Conservation (phyloP, 37 sponge, comb jelly and placozoan species). For the Ephydatia muelleri region DNA sequence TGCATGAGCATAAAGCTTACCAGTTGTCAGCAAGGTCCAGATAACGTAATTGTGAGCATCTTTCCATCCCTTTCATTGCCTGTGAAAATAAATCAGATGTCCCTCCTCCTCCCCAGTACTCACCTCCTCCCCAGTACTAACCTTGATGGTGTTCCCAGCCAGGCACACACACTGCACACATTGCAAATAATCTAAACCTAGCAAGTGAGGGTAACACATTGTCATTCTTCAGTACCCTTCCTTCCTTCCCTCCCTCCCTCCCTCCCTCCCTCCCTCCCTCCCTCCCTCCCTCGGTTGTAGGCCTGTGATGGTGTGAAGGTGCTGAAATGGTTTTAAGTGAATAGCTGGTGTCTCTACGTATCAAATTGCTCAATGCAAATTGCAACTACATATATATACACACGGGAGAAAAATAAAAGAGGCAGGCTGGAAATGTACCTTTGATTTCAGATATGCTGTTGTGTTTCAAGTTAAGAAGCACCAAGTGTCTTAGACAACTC, state of each 20-base stretch:
- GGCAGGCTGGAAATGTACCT: too few species aligned
- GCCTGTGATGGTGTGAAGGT: too few species aligned
- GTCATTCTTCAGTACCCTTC: too few species aligned
- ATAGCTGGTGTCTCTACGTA: neutral
- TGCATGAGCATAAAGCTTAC: conserved; percentile 12
- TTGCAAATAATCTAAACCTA: conserved; percentile 36
- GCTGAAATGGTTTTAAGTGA: neutral
- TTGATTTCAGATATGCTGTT: conserved; percentile 62
- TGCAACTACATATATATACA: neutral
- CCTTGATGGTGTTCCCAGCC: conserved; percentile 73
- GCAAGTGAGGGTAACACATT: neutral
- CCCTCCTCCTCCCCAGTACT: neutral
- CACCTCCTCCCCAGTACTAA: neutral
- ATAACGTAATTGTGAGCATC: conserved; percentile 19
- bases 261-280: too few species aligned
- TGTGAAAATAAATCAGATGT: neutral
- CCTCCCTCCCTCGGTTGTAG: too few species aligned
- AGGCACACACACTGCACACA: conserved; percentile 69
- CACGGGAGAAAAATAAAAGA: too few species aligned
- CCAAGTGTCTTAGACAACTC: conserved; percentile 27
- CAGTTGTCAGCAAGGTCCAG: conserved; percentile 74
- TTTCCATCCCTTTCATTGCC: conserved; percentile 15
- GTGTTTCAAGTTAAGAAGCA: conserved; percentile 57
- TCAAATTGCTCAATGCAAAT: neutral
- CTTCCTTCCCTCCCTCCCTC: too few species aligned